These are phyloP conservation scores for Caenorhabditis sulstoni DNA, from an alignment of 2,888 invertebrate species.

Conservation along the genomic window DNA sequence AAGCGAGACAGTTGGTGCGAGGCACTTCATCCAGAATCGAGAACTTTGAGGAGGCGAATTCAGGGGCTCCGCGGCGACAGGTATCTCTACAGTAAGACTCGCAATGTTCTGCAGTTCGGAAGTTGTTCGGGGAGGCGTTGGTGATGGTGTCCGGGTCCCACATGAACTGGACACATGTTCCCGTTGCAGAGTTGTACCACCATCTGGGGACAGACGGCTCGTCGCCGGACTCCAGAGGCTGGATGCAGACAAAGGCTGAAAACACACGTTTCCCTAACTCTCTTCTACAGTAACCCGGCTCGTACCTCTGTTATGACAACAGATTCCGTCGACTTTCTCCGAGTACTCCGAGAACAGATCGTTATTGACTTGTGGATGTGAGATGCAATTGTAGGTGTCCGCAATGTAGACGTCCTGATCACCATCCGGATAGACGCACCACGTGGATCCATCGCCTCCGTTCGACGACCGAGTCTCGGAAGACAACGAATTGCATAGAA, in stretches of 20 bases:
- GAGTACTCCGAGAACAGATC: slow-evolving; percentile 76
- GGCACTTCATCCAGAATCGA: slow-evolving; percentile 76
- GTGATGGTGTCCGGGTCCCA: slow-evolving; percentile 77
- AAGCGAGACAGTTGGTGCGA: slow-evolving; percentile 73
- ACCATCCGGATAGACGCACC: slow-evolving; percentile 79
- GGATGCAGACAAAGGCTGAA: slow-evolving; percentile 76
- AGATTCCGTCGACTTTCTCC: slow-evolving; percentile 76
- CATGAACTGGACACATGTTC: slow-evolving; percentile 77
- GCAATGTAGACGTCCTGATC: slow-evolving; percentile 75
- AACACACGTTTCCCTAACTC: no score
- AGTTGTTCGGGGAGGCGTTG: slow-evolving; percentile 77
- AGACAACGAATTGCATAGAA: slow-evolving; percentile 74
- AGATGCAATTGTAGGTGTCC: slow-evolving; percentile 77
- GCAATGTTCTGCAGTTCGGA: slow-evolving; percentile 76
- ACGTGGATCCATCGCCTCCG: slow-evolving; percentile 76
- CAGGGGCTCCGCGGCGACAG: slow-evolving; percentile 72
- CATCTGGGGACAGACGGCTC: slow-evolving; percentile 77
- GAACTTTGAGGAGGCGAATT: slow-evolving; percentile 69
- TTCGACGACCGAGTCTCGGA: slow-evolving; percentile 73
- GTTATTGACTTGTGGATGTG: slow-evolving; percentile 77
- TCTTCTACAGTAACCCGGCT: no score
- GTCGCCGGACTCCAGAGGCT: slow-evolving; percentile 76
- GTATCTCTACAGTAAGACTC: slow-evolving; percentile 77
- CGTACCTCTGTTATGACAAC: slow-evolving; percentile 75
- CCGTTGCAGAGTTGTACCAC: slow-evolving; percentile 79